Base-by-base conservation (phyloP, 2,888 invertebrate genomes). In the Eurytoma adleriae region DNA sequence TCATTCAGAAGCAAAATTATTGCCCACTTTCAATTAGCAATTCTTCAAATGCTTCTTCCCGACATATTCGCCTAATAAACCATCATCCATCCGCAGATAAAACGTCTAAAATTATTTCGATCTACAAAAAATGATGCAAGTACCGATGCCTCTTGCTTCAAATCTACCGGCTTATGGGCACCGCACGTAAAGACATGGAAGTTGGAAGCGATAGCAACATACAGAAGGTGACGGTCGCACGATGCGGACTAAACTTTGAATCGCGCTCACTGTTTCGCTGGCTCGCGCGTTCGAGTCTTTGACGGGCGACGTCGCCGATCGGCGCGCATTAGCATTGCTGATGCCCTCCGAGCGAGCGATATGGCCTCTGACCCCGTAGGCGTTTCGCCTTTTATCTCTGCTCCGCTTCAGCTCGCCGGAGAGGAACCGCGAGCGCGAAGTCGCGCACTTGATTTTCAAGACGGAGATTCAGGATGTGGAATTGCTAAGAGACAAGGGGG, bases 271-370 rank as follows among this genome's bases (percentile, higher is more conserved):
- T 52, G 30, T 64, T 52, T 56, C 20, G 54, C 50, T n/a, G 50
- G 7, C 54, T 27, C 13, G 52, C 59, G 1, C 18, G 40, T 40
- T 5, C 7, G 18, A 18, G 40, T 40, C 64, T 30, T 40, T 40
- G 64, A 12, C n/a, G 64, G 16, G 30, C 5, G 27, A 14, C 54
- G 54, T n/a, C n/a, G 20, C 30, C 48, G 40, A 14, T 54, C 54
- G 54, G 2, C 14, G 40, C 30, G 54, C 50, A 61, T 69, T 69
- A 56, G 76, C 76, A 76, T 76, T 69, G 52, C 61, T 54, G 69
- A 76, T 76, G 68, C 30, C n/a, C 24, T 61, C 52, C 16, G n/a
- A 59, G 62, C 40, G 54, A 40, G 2, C 61, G 50, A 54, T 52
- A 57, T 68, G 52, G 24, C 54, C 68, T 64, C 40, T 68, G 52